These are phyloP conservation scores for Sander lucioperca DNA, from an alignment of 2,113 vertebrate genomes.

Conservation along the genomic window DNA sequence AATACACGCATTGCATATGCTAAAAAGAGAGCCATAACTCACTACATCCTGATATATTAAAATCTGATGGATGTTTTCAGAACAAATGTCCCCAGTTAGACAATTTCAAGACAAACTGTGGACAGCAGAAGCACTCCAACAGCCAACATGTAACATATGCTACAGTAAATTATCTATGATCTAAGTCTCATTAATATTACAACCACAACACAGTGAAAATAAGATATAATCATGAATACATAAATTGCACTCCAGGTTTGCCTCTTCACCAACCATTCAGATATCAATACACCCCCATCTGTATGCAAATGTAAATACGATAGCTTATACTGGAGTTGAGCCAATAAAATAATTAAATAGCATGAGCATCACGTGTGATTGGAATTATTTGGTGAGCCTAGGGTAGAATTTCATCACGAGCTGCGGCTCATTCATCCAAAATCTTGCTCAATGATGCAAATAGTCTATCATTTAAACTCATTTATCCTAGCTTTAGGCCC, in stretches of 20 bases:
- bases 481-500: slow-evolving; percentile 74
- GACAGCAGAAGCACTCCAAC: not conserved
- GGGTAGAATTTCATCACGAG: slow-evolving; percentile 61
- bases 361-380: slow-evolving; percentile 37
- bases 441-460: slow-evolving; percentile 77
- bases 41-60: not conserved
- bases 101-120: not conserved
- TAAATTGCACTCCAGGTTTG: not conserved
- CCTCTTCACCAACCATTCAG: not conserved
- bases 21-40: not conserved
- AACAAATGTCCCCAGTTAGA: not conserved
- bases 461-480: slow-evolving; percentile 78
- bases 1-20: not conserved
- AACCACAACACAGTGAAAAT: not conserved
- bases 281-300: not conserved
- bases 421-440: slow-evolving; percentile 67
- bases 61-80: not conserved
- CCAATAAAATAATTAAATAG: slow-evolving; percentile 47
- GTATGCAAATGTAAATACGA: slow-evolving; percentile 48
- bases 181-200: slow-evolving; percentile 14
- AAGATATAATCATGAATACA: slow-evolving; percentile 1
- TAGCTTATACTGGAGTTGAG: slow-evolving; percentile 22
- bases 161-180: slow-evolving; percentile 36
- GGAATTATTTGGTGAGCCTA: slow-evolving; percentile 58
- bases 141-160: not conserved